Base-by-base conservation (phyloP, 2,797 vertebrate genomes). In the Neomorphus geoffroyi region DNA sequence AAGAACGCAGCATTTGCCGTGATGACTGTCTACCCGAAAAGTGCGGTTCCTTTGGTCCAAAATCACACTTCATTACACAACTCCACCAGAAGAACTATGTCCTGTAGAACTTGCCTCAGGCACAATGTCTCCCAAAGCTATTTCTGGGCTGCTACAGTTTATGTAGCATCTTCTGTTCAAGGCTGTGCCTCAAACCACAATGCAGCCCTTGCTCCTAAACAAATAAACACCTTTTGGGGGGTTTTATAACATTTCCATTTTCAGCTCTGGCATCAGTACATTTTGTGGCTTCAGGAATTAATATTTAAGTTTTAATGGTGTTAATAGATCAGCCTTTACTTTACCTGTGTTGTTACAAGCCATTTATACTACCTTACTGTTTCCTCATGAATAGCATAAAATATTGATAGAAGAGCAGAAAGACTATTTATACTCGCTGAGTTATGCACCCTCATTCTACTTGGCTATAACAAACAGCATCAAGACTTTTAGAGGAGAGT, bases 331-430 rank as follows among this genome's bases (percentile, higher is more conserved):
- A 88, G 86, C 88, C 72, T 89, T 88, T 92, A 80, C 78, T 89
- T 96, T 97, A 94, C 86, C 93, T 96, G 70, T 70, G 86, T 92
- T 94, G 91, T 56, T 87, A 84, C 75, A 81, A 90, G 82, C 92
- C 95, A 95, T 96, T 97, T 96, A 95, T 96, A 96, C 92, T 94
- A 80, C 92, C 83, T 86, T 96, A 77, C 75, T 84, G 80, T 89
- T 92, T 95, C 84, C 23, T 30, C 71, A 84, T 87, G 92, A 91
- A 83, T 74, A 93, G 64, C 80, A 96, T 97, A 85, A 97, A 96
- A 96, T 96, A 97, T 96, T 96, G 79, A 97, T 96, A 80, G 28
- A 28, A 80, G 94, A 96, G 85, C 72, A 94, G 95, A 96, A 81
- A 67, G 94, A 92, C 96, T 97, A 96, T 93, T 94, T 96, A 90